These are phyloP conservation scores for Typhlichthys eigenmanni DNA, from an alignment of 2,797 vertebrate species.

Conservation along the genomic window DNA sequence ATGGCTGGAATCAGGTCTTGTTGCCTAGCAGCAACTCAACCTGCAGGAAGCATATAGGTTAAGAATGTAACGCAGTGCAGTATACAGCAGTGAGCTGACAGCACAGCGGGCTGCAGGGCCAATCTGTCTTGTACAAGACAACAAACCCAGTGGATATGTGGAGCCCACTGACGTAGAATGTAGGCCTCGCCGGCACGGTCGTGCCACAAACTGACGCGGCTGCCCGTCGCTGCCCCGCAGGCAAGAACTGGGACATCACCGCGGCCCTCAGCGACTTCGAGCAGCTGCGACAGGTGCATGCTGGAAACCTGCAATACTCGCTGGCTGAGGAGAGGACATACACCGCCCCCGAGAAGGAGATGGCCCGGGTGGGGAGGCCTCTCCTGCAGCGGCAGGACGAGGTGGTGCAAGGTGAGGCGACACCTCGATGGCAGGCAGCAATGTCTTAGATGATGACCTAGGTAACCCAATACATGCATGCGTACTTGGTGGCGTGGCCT, in stretches of 20 bases:
- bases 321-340: conserved; percentile 60
- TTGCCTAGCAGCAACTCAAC: conserved; percentile 72
- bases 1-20: conserved; percentile 48
- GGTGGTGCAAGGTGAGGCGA: conserved; percentile 84
- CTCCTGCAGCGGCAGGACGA: conserved; percentile 91
- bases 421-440: no score
- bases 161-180: conserved; percentile 4
- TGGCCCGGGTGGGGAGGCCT: conserved; percentile 73
- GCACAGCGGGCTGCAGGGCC: conserved; percentile 24
- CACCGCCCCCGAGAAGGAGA: conserved; percentile 78
- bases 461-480: no score
- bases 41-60: conserved; percentile 60
- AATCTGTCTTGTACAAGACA: conserved; percentile 33
- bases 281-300: conserved; percentile 91
- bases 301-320: conserved; percentile 78
- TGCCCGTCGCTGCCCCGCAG: conserved; percentile 59
- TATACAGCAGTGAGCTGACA: conserved; percentile 19
- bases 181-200: background rate
- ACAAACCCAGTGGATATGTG: conserved; percentile 2
- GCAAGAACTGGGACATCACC: conserved; percentile 96
- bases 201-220: conserved; percentile 16
- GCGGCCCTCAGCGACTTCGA: conserved; percentile 94
- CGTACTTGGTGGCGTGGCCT: no score
- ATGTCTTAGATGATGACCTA: no score
- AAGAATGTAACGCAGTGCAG: conserved; percentile 58